Evolutionary conservation across 1,140 invertebrate species (phyloP).

Genomic region (Drosophila quadrilineata): DNA sequence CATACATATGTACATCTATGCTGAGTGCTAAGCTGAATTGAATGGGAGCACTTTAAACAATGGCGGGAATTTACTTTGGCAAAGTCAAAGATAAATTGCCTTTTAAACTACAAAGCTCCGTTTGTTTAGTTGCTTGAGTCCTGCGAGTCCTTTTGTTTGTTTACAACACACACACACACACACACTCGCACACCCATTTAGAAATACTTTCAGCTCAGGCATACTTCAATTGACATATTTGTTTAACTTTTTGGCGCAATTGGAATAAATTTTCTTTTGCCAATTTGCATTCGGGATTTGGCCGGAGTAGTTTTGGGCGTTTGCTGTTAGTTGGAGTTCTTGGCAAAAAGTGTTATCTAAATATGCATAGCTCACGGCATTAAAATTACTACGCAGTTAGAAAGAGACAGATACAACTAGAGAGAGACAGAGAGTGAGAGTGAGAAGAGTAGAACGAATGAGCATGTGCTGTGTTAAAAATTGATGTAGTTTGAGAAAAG

Average conservation of each 20-base stretch:
- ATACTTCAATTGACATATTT: slow-evolving; percentile 76
- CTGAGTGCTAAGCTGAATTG: too few species aligned
- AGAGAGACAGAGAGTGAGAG: neutral
- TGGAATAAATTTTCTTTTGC: slow-evolving; percentile 73
- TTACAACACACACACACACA: slow-evolving; percentile 25
- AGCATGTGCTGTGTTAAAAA: slow-evolving; percentile 13
- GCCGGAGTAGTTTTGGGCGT: slow-evolving; percentile 20
- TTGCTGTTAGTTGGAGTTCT: neutral
- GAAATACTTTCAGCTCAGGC: too few species aligned
- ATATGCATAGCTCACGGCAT: slow-evolving; percentile 20
- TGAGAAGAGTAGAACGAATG: neutral
- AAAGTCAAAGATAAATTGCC: slow-evolving; percentile 78
- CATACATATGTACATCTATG: too few species aligned
- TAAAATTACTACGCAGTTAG: neutral
- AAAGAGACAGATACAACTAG: too few species aligned
- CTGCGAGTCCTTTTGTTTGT: slow-evolving; percentile 65
- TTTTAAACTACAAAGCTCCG: slow-evolving; percentile 71
- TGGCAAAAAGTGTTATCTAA: slow-evolving; percentile 22
- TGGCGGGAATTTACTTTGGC: slow-evolving; percentile 65
- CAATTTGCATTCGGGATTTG: slow-evolving; percentile 67
- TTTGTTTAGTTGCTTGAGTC: slow-evolving; percentile 54
- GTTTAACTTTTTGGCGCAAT: slow-evolving; percentile 69
- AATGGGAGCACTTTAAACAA: slow-evolving; percentile 71
- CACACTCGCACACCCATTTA: slow-evolving; percentile 17
- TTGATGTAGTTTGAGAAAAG: slow-evolving; percentile 12